These are phyloP conservation scores for Miichthys miiuy DNA, from an alignment of 2,797 vertebrate species.

Conservation along the genomic window DNA sequence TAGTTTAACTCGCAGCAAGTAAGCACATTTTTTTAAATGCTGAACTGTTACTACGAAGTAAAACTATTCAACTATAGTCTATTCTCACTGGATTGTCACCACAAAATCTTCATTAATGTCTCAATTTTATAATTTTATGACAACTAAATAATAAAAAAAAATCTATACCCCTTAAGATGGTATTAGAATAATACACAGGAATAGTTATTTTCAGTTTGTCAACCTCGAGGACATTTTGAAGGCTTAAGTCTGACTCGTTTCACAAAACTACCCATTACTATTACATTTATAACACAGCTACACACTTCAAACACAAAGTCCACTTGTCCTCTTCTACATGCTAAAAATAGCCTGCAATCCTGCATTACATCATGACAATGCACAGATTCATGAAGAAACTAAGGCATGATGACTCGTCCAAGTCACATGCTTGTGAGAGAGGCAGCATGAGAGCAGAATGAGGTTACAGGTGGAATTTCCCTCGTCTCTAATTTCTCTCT, in stretches of 20 bases:
- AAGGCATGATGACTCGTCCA: conserved; percentile 42
- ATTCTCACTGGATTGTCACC: neutral
- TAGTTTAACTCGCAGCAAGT: neutral
- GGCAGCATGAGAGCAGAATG: conserved; percentile 54
- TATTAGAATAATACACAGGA: neutral
- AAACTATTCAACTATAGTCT: neutral
- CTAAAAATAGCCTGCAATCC: conserved; percentile 65
- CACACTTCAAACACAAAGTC: conserved; percentile 16
- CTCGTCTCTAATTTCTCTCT: conserved; percentile 72
- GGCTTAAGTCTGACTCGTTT: neutral
- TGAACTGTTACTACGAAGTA: neutral
- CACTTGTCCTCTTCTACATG: conserved; percentile 6
- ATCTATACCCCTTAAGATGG: neutral
- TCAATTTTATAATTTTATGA: neutral
- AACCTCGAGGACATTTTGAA: neutral
- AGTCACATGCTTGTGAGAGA: conserved; percentile 72
- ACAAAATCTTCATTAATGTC: neutral
- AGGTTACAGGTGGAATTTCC: conserved; percentile 85
- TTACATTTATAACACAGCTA: neutral
- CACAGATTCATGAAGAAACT: conserved; percentile 49
- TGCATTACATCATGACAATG: conserved; percentile 59
- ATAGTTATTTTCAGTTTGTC: neutral
- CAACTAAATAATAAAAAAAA: neutral
- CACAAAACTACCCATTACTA: conserved; percentile 7
- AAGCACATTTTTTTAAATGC: neutral